Base-by-base conservation (phyloP, 2,797 vertebrate genomes). In the Phyllotis vaccarum region DNA sequence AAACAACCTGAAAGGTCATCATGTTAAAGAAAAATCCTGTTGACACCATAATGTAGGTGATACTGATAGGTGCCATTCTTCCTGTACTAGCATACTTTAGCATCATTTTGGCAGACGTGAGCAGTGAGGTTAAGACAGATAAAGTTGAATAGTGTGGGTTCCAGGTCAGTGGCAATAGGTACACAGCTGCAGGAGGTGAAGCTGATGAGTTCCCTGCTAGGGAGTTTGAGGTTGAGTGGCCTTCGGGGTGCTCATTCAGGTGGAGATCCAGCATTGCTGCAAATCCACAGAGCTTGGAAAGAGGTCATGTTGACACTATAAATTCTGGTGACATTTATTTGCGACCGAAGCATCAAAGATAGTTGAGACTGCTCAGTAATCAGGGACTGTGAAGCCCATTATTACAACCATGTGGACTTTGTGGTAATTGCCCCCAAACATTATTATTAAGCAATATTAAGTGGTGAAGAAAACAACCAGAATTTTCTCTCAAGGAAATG, bases 401-500 rank as follows among this genome's bases (percentile, higher is more conserved):
- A 4, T 85, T 46, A 7, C 68, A 91, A 31, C 43, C 64, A 24
- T n/a, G n/a, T 40, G 37, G 70, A 68, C 58, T 81, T 85, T 66
- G 70, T n/a, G 37, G 52, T 92, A 68, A 89, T 91, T 76, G 90
- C 49, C 43, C 87, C 56, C 31, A 68, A 49, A 46, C 72, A 46
- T 43, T 43, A 64, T 62, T 54, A 81, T 89, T 75, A 68, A 86
- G n/a, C 56, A 56, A 58, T 82, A 81, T 78, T 75, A 83, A 80
- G 5, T 89, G 66, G 54, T 76, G 64, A 85, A 89, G 80, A 79
- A 93, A 83, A 52, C 72, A 74, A 40, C 13, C 16, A 74, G 1
- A 3, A 34, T 89, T 94, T 88, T 89, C 94, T 97, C 54, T 87
- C 37, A 56, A 87, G 62, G 93, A 92, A 86, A 79, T 81, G 74